phyloP scores from a whole-genome alignment of 1,140 invertebrate species.

The Calosoma granatense region DNA sequence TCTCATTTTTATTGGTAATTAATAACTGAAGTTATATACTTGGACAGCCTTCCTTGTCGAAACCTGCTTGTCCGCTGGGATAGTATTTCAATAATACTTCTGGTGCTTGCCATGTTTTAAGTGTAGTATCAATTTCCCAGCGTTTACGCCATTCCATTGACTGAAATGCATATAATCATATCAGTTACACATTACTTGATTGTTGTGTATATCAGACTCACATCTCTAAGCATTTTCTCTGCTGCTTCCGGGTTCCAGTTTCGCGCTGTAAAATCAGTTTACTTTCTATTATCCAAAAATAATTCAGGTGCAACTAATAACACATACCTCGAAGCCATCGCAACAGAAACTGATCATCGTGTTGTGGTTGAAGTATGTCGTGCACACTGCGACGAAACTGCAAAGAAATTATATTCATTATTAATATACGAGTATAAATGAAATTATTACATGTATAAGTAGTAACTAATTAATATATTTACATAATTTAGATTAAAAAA shows the following conservation, averaged over 20 bases:
- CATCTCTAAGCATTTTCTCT: constrained; percentile 77
- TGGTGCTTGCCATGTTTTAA: constrained; percentile 57
- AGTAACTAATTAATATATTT: too few relatives aligned
- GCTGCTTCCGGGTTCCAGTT: constrained; percentile 70
- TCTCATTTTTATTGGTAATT: too few relatives aligned
- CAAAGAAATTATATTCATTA: constrained; percentile 35
- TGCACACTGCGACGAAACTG: constrained; percentile 60
- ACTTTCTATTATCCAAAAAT: constrained; percentile 7
- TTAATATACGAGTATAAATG: too few relatives aligned
- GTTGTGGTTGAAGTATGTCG: constrained; percentile 55
- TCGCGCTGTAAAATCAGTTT: constrained; percentile 49
- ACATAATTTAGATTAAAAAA: too few relatives aligned
- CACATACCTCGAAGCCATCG: constrained; percentile 70
- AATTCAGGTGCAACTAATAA: too few relatives aligned
- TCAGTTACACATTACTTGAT: constrained; percentile 3
- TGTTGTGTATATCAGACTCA: constrained; percentile 38
- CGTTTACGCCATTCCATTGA: constrained; percentile 66
- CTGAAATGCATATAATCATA: constrained; percentile 37
- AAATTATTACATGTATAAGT: too few relatives aligned
- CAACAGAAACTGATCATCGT: constrained; percentile 68
- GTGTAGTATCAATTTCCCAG: constrained; percentile 61
- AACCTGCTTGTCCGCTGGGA: constrained; percentile 65
- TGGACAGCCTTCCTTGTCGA: constrained; percentile 78
- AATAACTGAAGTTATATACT: constrained; percentile 42
- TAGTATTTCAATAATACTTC: constrained; percentile 60